Evolutionary conservation across 1,140 invertebrate genomes (phyloP), one percentile per base, ranked within the genome.

Genomic region (Spodoptera litura): DNA sequence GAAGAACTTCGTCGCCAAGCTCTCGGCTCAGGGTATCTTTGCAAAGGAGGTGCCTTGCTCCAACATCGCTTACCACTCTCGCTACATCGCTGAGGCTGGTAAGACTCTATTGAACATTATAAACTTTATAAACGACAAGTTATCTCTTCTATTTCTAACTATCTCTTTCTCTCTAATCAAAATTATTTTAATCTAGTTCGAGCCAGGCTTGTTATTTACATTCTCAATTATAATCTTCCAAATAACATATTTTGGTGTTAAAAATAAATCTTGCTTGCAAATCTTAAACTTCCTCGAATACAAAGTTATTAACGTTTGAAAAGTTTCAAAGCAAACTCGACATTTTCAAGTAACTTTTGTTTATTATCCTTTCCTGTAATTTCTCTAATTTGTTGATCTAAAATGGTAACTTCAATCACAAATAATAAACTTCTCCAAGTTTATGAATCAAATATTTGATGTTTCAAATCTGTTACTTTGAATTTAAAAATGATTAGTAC

Each of bases 51-150:
- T 99, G 0, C 96, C 97, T 55, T 97, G 97, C 81, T 96, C 97
- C 56, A 97, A 97, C 81, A 97, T 98, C 62, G 97, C 98, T 6
- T 98, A 98, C 89, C 98, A 99, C 89, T 98, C 97, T 20, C 95
- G 95, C 81, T 97, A 97, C 81, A 98, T 99, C 88, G 95, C 96
- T 59, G 95, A 96, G 58, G 97, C 97, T 84, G 97, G 93, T 95
- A 81, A 90, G 86, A 20, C 20, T 20, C 20, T 20, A 20, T 20
- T 20, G 27, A 55, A 25, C 62, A 49, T 25, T 20, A 20, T 20
- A 20, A 20, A 20, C 20, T 20, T 20, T 20, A 20, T 20, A 1
- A 20, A 20, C 20, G 20, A 20, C 20, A 20, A 20, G 20, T 20
- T 20, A 20, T 20, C 20, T 20, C 20, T 20, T 20, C 20, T 20